Percentiles rank a stretch among this genome's conserved stretches.
phyloP scores from a whole-genome alignment of 92 coral and sea anemone genomes.

The Bergia puertoricense region DNA sequence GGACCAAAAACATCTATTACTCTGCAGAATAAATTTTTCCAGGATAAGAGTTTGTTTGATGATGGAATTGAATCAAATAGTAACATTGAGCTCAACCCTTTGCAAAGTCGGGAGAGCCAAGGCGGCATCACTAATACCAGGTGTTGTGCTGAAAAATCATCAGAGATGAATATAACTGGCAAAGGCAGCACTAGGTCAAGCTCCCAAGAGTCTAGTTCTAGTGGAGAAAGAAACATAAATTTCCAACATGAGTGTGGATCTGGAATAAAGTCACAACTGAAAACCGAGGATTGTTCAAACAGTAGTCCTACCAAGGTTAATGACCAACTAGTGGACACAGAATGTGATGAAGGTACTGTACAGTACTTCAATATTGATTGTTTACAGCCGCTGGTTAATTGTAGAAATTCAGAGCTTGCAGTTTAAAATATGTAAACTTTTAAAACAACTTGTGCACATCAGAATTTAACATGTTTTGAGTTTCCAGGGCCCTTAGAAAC shows the following conservation, averaged over 20 bases:
- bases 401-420: too few relatives aligned
- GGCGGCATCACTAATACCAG: background rate
- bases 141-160: background rate
- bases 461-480: too few relatives aligned
- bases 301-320: background rate
- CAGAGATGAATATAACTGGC: too few relatives aligned
- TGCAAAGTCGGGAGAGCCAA: background rate
- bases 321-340: background rate
- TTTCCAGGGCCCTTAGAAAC: background rate
- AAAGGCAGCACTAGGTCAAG: background rate
- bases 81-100: background rate
- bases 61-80: constrained; percentile 47
- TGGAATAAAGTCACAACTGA: background rate
- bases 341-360: background rate
- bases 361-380: background rate
- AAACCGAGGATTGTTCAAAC: background rate
- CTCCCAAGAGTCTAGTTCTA: background rate
- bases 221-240: background rate
- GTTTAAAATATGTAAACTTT: too few relatives aligned
- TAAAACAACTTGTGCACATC: too few relatives aligned
- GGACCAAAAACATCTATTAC: background rate
- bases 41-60: constrained; percentile 76
- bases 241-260: background rate
- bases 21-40: background rate
- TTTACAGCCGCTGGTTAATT: background rate